phyloP scores from a whole-genome alignment of 1,140 invertebrate species.

The Meteorus sp. region DNA sequence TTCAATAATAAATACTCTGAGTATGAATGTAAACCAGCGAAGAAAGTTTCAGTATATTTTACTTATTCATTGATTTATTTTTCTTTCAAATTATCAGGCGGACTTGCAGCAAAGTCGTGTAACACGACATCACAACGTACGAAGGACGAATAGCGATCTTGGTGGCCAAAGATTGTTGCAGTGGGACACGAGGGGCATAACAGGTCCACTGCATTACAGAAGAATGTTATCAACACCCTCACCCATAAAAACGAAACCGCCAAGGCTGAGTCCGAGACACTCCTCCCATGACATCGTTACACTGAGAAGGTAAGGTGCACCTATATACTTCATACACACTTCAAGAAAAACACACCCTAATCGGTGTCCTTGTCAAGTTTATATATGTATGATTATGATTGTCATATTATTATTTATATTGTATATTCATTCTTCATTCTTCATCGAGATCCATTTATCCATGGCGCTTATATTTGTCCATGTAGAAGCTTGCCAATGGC shows the following conservation, averaged over 20 bases:
- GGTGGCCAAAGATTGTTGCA: slow-evolving; percentile 63
- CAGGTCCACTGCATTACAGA: slow-evolving; percentile 46
- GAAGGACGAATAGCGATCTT: slow-evolving; percentile 65
- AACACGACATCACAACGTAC: slow-evolving; percentile 59
- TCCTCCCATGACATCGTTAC: slow-evolving; percentile 57
- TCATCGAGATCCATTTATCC: no score
- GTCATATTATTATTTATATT: no score
- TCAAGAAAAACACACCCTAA: slow-evolving; percentile 1
- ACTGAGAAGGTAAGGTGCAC: slow-evolving; percentile 50
- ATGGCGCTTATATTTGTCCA: no score
- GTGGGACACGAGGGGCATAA: slow-evolving; percentile 62
- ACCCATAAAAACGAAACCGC: slow-evolving; percentile 63
- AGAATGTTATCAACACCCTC: slow-evolving; percentile 66
- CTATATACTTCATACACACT: background rate
- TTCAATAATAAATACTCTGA: no score
- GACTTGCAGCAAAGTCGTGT: slow-evolving; percentile 61
- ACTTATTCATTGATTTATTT: background rate
- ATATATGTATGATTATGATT: no score
- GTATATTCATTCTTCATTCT: no score
- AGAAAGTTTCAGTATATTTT: no score
- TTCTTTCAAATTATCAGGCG: slow-evolving; percentile 51
- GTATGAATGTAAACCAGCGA: no score
- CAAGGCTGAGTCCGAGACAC: slow-evolving; percentile 58
- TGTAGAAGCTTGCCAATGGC: no score
- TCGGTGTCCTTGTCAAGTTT: no score